phyloP scores from a whole-genome alignment of 2,113 vertebrate genomes.

The Excalfactoria chinensis region DNA sequence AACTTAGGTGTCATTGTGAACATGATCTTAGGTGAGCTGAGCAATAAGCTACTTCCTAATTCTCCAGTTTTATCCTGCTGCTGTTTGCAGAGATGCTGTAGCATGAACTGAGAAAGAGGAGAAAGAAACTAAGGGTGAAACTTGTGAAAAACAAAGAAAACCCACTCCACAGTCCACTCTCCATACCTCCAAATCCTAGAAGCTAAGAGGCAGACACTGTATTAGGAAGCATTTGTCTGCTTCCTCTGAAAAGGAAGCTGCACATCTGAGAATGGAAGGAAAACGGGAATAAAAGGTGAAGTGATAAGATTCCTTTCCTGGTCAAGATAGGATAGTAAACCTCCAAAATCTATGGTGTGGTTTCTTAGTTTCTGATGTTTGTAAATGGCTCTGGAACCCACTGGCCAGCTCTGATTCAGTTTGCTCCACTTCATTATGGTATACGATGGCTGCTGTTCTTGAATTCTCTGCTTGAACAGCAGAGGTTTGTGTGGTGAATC shows the following conservation, averaged over 20 bases:
- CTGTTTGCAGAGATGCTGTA: not conserved
- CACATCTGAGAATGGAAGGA: not conserved
- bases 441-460: not conserved
- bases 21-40: not conserved
- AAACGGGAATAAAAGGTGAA: not conserved
- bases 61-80: not conserved
- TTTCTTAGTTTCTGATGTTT: not conserved
- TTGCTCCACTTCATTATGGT: not conserved
- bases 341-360: not conserved
- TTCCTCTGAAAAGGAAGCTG: not conserved
- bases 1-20: not conserved
- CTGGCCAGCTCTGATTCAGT: not conserved
- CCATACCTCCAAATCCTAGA: not conserved
- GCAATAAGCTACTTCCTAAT: not conserved
- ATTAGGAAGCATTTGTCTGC: not conserved
- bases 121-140: not conserved
- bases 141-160: not conserved
- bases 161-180: not conserved
- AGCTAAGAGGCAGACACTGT: not conserved
- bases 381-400: not conserved
- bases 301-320: not conserved
- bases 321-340: not conserved
- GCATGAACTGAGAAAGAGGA: not conserved
- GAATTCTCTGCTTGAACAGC: not conserved
- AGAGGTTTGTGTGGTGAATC: not conserved